A percentile compares a stretch with the other conserved stretches of the same genome.
Evolutionary conservation across 2,113 vertebrate species (phyloP).

Genomic region (Microcebus lehilahytsara): DNA sequence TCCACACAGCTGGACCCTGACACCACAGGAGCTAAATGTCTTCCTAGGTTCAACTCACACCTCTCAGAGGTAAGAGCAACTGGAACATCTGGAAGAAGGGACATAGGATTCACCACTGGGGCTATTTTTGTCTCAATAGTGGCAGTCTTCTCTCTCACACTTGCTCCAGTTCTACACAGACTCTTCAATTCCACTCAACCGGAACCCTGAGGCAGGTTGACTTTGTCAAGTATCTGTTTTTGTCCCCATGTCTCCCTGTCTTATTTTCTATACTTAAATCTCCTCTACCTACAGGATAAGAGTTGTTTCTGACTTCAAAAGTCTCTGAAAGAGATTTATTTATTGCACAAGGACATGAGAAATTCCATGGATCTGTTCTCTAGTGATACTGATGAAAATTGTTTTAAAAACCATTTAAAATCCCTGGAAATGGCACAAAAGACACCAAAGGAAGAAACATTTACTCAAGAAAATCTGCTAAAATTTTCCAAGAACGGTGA

Average conservation of each 20-base stretch:
- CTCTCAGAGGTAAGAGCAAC: not conserved
- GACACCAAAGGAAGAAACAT: not conserved
- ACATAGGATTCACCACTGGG: fast-evolving
- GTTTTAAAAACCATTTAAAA: not conserved
- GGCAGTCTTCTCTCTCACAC: not conserved
- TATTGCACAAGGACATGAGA: not conserved
- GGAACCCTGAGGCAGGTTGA: not conserved
- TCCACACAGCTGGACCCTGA: not conserved
- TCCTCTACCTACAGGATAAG: not conserved
- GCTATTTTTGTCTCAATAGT: not conserved
- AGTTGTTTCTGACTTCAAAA: not conserved
- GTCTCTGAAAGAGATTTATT: not conserved
- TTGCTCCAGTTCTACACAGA: not conserved
- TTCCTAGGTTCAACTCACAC: not conserved
- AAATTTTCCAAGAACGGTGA: not conserved
- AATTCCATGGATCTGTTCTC: not conserved
- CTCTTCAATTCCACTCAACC: not conserved
- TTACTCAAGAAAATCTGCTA: not conserved
- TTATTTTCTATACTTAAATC: not conserved
- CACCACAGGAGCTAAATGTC: not conserved
- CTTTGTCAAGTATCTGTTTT: not conserved
- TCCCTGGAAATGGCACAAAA: not conserved
- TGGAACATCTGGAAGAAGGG: not conserved
- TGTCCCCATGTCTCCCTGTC: not conserved
- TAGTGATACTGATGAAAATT: not conserved